Percentiles rank a stretch among this genome's conserved stretches.
Conservation (phyloP, 1,140 invertebrate genomes). For the Phortica variegata region DNA sequence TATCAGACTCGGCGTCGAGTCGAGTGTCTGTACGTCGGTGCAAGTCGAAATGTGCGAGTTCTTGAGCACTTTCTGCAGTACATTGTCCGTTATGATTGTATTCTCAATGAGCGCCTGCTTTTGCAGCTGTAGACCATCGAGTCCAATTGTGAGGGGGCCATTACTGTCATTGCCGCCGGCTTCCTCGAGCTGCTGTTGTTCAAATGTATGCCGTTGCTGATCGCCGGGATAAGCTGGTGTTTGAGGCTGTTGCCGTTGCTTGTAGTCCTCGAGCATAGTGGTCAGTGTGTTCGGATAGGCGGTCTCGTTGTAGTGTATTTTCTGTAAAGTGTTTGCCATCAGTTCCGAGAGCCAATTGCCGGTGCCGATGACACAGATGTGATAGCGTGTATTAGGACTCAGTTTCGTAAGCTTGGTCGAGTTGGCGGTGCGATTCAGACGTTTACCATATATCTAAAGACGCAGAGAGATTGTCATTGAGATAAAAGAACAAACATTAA, state of each 20-base stretch:
- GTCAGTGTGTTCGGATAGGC: conserved; percentile 27
- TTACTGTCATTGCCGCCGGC: not conserved
- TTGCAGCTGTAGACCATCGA: conserved; percentile 26
- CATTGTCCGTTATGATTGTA: conserved; percentile 55
- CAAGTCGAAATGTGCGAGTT: conserved; percentile 75
- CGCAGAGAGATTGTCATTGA: conserved; percentile 27
- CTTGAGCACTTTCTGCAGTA: conserved; percentile 66
- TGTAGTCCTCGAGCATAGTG: conserved; percentile 1
- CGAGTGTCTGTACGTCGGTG: conserved; percentile 74
- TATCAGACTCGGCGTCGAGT: conserved; percentile 67
- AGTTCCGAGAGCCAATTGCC: conserved; percentile 66
- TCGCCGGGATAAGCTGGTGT: conserved; percentile 32
- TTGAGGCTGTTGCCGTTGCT: conserved; percentile 7
- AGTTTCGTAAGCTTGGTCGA: conserved; percentile 73
- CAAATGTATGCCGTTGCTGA: conserved; percentile 1
- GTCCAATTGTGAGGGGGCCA: not conserved
- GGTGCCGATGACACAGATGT: conserved; percentile 80
- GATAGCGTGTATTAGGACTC: conserved; percentile 74
- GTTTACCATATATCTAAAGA: conserved; percentile 73
- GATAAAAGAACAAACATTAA: conserved; percentile 9
- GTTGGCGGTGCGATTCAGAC: conserved; percentile 67
- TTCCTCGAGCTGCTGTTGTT: conserved; percentile 13
- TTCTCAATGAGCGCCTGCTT: conserved; percentile 38
- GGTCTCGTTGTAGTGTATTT: conserved; percentile 58
- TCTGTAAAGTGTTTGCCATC: conserved; percentile 56